A percentile compares a stretch with the other conserved stretches of the same genome.
Evolutionary conservation across 2,797 vertebrate genomes (phyloP).

Genomic region (Ataeniobius toweri): DNA sequence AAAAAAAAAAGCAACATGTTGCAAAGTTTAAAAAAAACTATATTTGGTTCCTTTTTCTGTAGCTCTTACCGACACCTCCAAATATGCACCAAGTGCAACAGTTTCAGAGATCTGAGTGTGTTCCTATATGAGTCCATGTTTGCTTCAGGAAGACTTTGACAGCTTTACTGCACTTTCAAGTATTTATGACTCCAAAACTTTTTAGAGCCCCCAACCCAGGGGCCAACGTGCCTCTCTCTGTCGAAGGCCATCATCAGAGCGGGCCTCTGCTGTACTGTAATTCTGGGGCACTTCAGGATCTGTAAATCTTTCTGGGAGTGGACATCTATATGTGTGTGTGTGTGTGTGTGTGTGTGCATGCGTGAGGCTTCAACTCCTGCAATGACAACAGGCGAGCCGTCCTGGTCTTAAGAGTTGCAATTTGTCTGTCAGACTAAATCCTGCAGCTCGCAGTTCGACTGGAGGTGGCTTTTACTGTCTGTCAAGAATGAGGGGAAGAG

Average conservation of each 20-base stretch:
- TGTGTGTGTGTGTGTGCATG: conserved; percentile 9
- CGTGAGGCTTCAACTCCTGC: conserved; percentile 42
- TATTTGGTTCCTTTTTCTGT: background rate
- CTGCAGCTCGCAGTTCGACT: conserved; percentile 51
- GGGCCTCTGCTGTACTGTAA: conserved; percentile 54
- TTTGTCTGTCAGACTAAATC: conserved; percentile 74
- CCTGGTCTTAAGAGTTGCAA: conserved; percentile 59
- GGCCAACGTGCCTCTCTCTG: conserved; percentile 40
- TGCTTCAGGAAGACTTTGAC: conserved; percentile 72
- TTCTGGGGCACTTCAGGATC: conserved; percentile 40
- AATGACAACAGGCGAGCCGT: conserved; percentile 65
- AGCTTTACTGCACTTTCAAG: conserved; percentile 73
- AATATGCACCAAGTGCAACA: background rate
- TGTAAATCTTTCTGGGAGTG: conserved; percentile 64
- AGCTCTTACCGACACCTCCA: background rate
- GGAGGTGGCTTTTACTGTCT: conserved; percentile 66
- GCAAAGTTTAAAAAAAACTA: background rate
- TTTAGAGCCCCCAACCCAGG: conserved; percentile 61
- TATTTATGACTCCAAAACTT: conserved; percentile 80
- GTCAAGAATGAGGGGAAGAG: conserved; percentile 42
- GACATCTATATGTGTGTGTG: conserved; percentile 19
- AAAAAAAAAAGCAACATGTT: background rate
- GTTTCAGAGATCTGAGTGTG: background rate
- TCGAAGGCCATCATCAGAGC: conserved; percentile 46
- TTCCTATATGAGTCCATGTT: conserved; percentile 40